These are phyloP conservation scores for Petrocephalus microphthalmus DNA, from an alignment of 2,113 vertebrate species.

Conservation along the genomic window DNA sequence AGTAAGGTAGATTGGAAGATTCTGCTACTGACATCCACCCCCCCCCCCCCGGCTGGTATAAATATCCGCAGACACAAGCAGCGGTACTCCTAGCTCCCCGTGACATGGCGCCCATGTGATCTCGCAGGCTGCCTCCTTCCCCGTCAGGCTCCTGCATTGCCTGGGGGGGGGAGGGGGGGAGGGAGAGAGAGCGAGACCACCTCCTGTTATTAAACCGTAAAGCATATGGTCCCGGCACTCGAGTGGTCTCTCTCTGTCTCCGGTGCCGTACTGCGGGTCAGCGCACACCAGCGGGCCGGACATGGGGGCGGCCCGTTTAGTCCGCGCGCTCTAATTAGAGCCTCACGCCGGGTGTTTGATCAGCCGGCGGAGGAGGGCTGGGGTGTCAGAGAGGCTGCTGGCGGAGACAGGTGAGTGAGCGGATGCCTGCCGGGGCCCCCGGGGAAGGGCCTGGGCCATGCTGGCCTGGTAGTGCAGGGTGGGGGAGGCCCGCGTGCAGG, in stretches of 20 bases:
- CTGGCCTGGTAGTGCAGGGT: background rate
- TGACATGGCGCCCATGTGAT: constrained; percentile 95
- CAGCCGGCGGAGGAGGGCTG: constrained; percentile 56
- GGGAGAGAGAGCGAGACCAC: constrained; percentile 36
- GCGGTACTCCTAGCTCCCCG: constrained; percentile 58
- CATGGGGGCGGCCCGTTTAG: constrained; percentile 49
- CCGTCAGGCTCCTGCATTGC: constrained; percentile 81
- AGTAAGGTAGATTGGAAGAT: background rate
- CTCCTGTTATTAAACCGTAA: constrained; percentile 83
- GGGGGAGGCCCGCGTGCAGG: background rate
- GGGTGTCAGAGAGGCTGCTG: constrained; percentile 66
- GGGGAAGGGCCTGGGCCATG: background rate
- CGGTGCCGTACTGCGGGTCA: constrained; percentile 41
- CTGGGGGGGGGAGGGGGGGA: constrained; percentile 55
- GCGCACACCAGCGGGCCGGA: constrained; percentile 51
- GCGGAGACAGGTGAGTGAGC: constrained; percentile 83
- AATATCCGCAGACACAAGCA: no score
- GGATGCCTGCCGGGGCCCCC: background rate
- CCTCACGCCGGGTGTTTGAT: constrained; percentile 37
- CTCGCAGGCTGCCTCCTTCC: constrained; percentile 72
- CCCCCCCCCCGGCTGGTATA: constrained; percentile 21
- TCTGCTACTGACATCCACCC: constrained; percentile 26
- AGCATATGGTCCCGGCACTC: constrained; percentile 82
- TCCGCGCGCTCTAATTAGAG: constrained; percentile 41
- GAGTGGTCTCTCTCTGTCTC: constrained; percentile 51